Evolutionary conservation across 2,888 invertebrate species (phyloP).

Genomic region (Dusona sp.): DNA sequence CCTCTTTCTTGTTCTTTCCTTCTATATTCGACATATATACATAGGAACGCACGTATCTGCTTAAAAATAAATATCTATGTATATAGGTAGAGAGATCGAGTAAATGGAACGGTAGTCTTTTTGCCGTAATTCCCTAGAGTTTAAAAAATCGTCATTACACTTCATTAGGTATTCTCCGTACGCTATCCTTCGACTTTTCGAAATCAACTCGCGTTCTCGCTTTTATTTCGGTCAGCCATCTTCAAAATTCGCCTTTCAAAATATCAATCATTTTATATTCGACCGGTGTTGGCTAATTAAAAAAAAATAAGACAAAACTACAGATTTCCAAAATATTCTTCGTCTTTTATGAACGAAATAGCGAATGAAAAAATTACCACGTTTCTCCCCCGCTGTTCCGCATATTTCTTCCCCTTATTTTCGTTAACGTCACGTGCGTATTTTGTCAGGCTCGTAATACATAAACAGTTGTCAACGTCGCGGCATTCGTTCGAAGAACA

Average conservation of each 20-base stretch:
- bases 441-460: background rate
- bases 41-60: background rate
- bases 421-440: constrained; percentile 6
- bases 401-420: background rate
- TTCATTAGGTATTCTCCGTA: constrained; percentile 13
- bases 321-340: background rate
- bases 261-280: background rate
- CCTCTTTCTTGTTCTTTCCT: constrained; percentile 43
- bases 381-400: background rate
- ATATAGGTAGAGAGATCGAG: background rate
- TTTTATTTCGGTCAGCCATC: background rate
- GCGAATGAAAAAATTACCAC: background rate
- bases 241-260: background rate
- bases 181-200: background rate
- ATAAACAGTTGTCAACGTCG: background rate
- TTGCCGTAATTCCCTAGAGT: constrained; percentile 18
- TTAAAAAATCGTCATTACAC: constrained; percentile 37
- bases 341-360: background rate
- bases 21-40: constrained; percentile 15
- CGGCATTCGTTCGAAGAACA: background rate
- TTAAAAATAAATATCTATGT: constrained; percentile 5
- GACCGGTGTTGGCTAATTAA: background rate
- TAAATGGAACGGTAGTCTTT: constrained; percentile 18
- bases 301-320: background rate
- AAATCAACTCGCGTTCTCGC: background rate